phyloP scores from a whole-genome alignment of 2,113 vertebrate genomes.

The Progne subis region DNA sequence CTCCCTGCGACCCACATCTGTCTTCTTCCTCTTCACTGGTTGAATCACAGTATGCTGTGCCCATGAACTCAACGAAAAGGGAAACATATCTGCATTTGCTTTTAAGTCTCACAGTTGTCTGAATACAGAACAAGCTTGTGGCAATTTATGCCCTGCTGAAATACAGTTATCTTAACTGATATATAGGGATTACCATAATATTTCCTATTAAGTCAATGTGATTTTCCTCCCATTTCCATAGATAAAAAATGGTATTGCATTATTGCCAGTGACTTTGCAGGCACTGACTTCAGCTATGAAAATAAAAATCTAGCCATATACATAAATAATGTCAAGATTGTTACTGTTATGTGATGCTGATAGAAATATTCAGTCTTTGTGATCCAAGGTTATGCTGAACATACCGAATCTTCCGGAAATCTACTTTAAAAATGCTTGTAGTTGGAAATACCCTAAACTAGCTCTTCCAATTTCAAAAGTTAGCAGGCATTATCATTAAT shows the following conservation, averaged over 20 bases:
- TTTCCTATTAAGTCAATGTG: slow-evolving; percentile 50
- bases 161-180: slow-evolving; percentile 60
- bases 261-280: slow-evolving; percentile 39
- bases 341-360: not conserved
- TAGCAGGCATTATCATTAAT: slow-evolving; percentile 19
- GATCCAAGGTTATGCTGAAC: slow-evolving; percentile 1
- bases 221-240: slow-evolving; percentile 52
- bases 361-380: not conserved
- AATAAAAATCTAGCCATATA: slow-evolving; percentile 36
- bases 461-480: not conserved
- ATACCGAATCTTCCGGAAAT: not conserved
- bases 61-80: not conserved
- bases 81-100: slow-evolving; percentile 41
- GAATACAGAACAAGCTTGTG: slow-evolving; percentile 22
- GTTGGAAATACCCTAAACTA: not conserved
- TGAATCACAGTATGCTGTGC: not conserved
- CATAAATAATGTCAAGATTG: slow-evolving; percentile 24
- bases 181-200: slow-evolving; percentile 58
- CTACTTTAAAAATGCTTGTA: not conserved
- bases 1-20: not conserved
- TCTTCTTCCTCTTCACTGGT: not conserved
- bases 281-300: slow-evolving; percentile 14
- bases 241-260: slow-evolving; percentile 52
- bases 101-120: slow-evolving; percentile 35
- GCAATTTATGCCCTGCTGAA: slow-evolving; percentile 62